Conservation (phyloP, 2,888 invertebrate species). For the Melanostoma mellinum region DNA sequence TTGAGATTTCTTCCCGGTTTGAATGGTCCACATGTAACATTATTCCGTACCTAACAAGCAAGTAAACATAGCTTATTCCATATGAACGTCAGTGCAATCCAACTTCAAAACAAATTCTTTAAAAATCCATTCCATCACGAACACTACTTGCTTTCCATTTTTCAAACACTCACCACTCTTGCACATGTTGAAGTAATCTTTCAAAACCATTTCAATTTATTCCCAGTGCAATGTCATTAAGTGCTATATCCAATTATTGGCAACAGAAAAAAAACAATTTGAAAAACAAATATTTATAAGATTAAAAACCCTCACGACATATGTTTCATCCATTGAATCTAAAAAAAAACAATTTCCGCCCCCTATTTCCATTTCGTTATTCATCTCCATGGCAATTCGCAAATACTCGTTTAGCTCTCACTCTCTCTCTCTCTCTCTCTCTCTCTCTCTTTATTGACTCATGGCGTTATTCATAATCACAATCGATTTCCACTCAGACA, state of each 20-base stretch:
- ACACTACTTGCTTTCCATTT: too few relatives aligned
- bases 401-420: slow-evolving; percentile 6
- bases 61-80: too few relatives aligned
- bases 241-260: background rate
- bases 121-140: too few relatives aligned
- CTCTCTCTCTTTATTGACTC: slow-evolving; percentile 46
- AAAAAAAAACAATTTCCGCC: slow-evolving; percentile 55
- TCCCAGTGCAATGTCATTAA: background rate
- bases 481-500: slow-evolving; percentile 69
- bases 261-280: background rate
- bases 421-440: background rate
- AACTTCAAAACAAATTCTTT: too few relatives aligned
- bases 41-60: too few relatives aligned
- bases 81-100: too few relatives aligned
- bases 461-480: slow-evolving; percentile 63
- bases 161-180: too few relatives aligned
- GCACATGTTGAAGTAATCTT: too few relatives aligned
- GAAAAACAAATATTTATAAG: slow-evolving; percentile 15
- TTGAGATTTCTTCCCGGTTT: too few relatives aligned
- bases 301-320: slow-evolving; percentile 29
- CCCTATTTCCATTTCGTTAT: slow-evolving; percentile 47
- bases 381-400: slow-evolving; percentile 31
- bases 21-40: too few relatives aligned
- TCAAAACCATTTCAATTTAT: too few relatives aligned
- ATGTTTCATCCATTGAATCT: slow-evolving; percentile 26